These are phyloP conservation scores for Heteromurus nitidus DNA, from an alignment of 2,888 invertebrate species.

Conservation along the genomic window DNA sequence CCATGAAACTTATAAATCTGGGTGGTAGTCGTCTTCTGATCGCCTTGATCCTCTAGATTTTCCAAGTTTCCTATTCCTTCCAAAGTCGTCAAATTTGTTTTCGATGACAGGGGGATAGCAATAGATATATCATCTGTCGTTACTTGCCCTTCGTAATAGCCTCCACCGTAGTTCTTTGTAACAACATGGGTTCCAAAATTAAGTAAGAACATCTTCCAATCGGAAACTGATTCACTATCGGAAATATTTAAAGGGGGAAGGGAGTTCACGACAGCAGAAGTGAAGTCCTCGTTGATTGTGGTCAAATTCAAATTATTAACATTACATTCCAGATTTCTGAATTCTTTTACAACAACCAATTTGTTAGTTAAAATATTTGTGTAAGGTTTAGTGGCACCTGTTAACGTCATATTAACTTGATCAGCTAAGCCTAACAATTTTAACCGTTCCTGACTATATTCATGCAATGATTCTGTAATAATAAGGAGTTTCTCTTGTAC, in stretches of 20 bases:
- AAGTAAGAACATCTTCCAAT: constrained; percentile 41
- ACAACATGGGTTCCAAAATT: constrained; percentile 48
- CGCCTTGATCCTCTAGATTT: background rate
- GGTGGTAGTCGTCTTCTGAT: background rate
- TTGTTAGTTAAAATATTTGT: no score
- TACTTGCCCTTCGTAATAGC: background rate
- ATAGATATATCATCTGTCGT: background rate
- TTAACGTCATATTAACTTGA: no score
- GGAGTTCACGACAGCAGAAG: constrained; percentile 11
- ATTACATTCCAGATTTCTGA: constrained; percentile 35
- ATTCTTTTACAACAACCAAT: constrained; percentile 5
- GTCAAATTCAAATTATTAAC: constrained; percentile 23
- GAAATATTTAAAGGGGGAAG: constrained; percentile 21
- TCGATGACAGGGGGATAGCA: no score
- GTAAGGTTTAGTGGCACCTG: no score
- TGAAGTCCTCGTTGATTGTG: constrained; percentile 23
- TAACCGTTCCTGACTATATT: background rate
- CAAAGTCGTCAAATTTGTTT: background rate
- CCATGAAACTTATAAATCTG: constrained; percentile 19
- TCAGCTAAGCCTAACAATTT: constrained; percentile 8
- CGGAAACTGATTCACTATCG: background rate
- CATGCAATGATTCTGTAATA: background rate
- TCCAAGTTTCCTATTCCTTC: constrained; percentile 2
- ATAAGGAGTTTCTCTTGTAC: constrained; percentile 17
- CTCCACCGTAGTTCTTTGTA: constrained; percentile 5